These are phyloP conservation scores for Aquatica leii DNA, from an alignment of 2,888 invertebrate genomes.

Conservation along the genomic window DNA sequence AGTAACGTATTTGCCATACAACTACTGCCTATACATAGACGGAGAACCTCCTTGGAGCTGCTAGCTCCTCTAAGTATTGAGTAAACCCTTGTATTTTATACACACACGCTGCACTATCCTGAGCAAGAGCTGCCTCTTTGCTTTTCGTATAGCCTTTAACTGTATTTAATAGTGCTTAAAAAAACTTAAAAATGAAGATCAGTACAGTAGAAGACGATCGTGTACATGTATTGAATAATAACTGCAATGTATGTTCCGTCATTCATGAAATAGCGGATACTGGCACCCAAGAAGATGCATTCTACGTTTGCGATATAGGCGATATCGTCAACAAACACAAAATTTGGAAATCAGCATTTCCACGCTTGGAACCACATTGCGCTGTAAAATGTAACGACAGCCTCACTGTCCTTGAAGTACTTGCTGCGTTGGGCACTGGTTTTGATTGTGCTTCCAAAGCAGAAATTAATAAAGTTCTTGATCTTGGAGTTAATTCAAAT, in stretches of 20 bases:
- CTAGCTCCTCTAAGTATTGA: slow-evolving; percentile 60
- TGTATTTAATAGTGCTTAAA: slow-evolving; percentile 48
- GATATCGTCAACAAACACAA: slow-evolving; percentile 84
- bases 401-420: slow-evolving; percentile 78
- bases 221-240: slow-evolving; percentile 72
- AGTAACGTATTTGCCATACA: slow-evolving; percentile 66
- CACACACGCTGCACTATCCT: slow-evolving; percentile 66
- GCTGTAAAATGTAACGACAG: slow-evolving; percentile 98
- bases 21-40: slow-evolving; percentile 78
- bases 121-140: slow-evolving; percentile 72
- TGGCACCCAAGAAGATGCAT: slow-evolving; percentile 85
- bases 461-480: slow-evolving; percentile 86
- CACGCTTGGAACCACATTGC: slow-evolving; percentile 90
- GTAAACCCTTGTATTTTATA: slow-evolving; percentile 58
- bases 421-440: slow-evolving; percentile 87
- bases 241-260: slow-evolving; percentile 67
- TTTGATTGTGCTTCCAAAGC: slow-evolving; percentile 98
- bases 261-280: slow-evolving; percentile 69
- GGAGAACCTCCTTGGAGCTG: slow-evolving; percentile 89
- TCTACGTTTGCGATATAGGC: slow-evolving; percentile 89
- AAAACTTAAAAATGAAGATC: slow-evolving; percentile 62
- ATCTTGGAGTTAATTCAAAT: slow-evolving; percentile 76
- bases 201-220: slow-evolving; percentile 65
- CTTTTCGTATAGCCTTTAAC: slow-evolving; percentile 57
- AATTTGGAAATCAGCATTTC: slow-evolving; percentile 84